phyloP scores from a whole-genome alignment of 2,113 vertebrate species.

The Rhabdornis inornatus region DNA sequence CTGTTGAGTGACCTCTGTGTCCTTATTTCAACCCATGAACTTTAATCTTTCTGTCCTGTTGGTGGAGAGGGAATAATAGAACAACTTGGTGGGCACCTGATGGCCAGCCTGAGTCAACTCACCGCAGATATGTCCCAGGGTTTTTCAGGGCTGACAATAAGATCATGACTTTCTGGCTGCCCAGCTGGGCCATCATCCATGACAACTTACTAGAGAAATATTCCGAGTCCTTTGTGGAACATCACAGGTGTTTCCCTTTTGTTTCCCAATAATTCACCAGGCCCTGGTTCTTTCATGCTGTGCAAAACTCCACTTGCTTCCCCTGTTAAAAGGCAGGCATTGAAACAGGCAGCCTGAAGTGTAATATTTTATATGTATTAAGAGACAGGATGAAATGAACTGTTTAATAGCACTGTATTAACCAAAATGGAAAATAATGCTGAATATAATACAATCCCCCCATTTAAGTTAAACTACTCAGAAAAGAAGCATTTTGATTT shows the following conservation, averaged over 20 bases:
- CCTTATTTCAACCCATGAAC: background rate
- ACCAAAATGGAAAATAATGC: background rate
- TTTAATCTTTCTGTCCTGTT: background rate
- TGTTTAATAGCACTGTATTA: background rate
- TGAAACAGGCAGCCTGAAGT: background rate
- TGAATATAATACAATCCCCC: background rate
- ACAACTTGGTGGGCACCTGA: rapidly evolving
- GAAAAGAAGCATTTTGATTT: background rate
- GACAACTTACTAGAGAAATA: background rate
- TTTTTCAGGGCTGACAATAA: background rate
- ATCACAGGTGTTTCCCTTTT: background rate
- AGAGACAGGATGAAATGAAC: background rate
- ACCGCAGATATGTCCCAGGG: background rate
- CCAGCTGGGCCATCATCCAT: background rate
- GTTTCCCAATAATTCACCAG: background rate
- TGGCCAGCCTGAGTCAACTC: background rate
- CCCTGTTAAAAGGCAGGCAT: background rate
- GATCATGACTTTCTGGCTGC: background rate
- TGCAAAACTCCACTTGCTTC: background rate
- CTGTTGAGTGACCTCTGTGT: background rate
- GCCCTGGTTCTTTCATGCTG: background rate
- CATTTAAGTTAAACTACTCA: background rate
- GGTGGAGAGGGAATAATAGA: background rate
- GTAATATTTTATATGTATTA: background rate
- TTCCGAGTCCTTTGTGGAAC: background rate